phyloP scores from a whole-genome alignment of 2,113 vertebrate genomes.

The Uria lomvia region DNA sequence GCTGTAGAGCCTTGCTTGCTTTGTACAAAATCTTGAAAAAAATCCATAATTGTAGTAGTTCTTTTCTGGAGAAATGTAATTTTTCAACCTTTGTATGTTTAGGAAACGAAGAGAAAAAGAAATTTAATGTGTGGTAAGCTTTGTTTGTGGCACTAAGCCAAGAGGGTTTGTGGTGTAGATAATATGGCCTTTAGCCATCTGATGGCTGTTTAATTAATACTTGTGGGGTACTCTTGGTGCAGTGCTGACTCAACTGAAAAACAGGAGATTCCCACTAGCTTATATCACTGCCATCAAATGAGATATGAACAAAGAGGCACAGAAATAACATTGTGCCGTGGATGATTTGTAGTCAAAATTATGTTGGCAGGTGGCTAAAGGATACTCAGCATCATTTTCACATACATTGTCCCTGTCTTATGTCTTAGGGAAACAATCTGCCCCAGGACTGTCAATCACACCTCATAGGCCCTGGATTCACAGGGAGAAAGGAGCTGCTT shows the following conservation, averaged over 20 bases:
- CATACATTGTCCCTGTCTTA: neutral
- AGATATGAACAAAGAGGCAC: neutral
- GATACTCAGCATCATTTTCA: neutral
- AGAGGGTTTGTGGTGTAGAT: neutral
- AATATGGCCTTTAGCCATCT: neutral
- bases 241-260: neutral
- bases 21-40: neutral
- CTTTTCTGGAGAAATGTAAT: neutral
- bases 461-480: neutral
- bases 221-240: neutral
- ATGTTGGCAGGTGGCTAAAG: neutral
- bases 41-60: neutral
- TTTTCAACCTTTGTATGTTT: neutral
- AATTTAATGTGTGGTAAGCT: neutral
- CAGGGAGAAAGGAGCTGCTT: neutral
- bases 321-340: neutral
- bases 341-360: neutral
- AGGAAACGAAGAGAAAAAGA: neutral
- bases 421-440: neutral
- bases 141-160: neutral
- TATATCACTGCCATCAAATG: neutral
- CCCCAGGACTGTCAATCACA: neutral
- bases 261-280: neutral
- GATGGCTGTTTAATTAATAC: neutral
- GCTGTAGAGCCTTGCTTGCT: neutral